Evolutionary conservation across 2,888 invertebrate genomes (phyloP), one percentile per base, ranked within the genome.

Genomic region (Allacma fusca): DNA sequence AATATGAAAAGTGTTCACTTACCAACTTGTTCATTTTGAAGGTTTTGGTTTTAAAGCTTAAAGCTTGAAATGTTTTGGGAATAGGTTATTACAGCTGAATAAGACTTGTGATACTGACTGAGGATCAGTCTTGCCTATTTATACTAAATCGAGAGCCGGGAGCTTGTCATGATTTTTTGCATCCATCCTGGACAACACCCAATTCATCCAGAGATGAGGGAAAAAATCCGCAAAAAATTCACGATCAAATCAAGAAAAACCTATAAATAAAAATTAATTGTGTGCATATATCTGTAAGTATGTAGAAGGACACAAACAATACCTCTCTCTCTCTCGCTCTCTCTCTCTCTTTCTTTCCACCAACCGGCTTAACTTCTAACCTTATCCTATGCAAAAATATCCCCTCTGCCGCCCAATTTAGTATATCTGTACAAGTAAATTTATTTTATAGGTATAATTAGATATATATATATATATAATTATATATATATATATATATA

Each of bases 11-110:
- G 13, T 40, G 40, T 40, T 40, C 7, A 78, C 80, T 80, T 78
- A 80, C 80, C 77, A 80, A 76, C 65, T 79, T 79, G 57, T 72
- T 62, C 80, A 80, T 80, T 57, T 64, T 79, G 80, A 59, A 72
- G 40, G n/a, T n/a, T 40, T 40, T 40, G 40, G 40, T 40, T 40
- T 40, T 40, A 13, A 40, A 40, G 40, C 40, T 40, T 59, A 24
- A 62, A 62, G 74, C 28, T 75, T 77, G 68, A 67, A 62, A 21
- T 65, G 62, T 76, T 77, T 70, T 71, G 70, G 59, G 72, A 75
- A 77, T 78, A 76, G 69, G 23, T 24, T 29, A 44, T 44, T 44
- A 40, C 64, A 69, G 69, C 44, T 75, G 75, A 75, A 43, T 40
- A 21, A 70, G 28, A 70, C 40, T n/a, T 44, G 29, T 75, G 68